Base-by-base conservation (phyloP, 2,113 vertebrate species). In the Lasiurus borealis region DNA sequence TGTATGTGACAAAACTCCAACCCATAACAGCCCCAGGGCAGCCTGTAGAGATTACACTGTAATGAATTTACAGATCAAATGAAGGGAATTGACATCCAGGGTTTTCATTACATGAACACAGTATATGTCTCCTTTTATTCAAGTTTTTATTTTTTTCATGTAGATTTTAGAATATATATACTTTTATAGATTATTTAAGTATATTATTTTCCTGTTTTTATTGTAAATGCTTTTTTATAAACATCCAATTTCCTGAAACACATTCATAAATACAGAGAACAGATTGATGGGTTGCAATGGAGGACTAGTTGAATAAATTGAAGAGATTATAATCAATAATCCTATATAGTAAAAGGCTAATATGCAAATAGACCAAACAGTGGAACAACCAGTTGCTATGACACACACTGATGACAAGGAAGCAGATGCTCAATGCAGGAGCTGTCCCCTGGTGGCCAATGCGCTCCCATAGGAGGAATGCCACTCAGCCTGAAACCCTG, bases 201-300 rank as follows among this genome's bases (percentile, higher is more conserved):
- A 81, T 69, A 83, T 84, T 81, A 15, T 23, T 77, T 89, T 90
- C 71, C 76, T 94, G 25, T 66, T 91, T 14, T 21, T 78, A 86
- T 19, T 59, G 4, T 64, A 91, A 90, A 40, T 66, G 29, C 1
- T 64, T 62, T 69, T 59, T 75, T 83, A 1, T 27, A 86, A 86
- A 44, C 31, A 31, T 82, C 66, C 29, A 91, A 91, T 76, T 86
- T 50, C 6, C 16, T 75, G 72, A 75, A 75, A 75, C 13, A 46
- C 25, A 75, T 46, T 46, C 40, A 46, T 16, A 46, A 25, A 44
- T 44, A 40, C 36, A 73, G 2, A 40, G 36, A 46, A 46, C 23
- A 29, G 25, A 46, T 44, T 46, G 40, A 75, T 75, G 72, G 72
- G 12, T 6, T 75, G 52, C 52, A 54, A 54, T 75, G 25, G 25